Evolutionary conservation across 2,113 vertebrate species (phyloP), one percentile per base, ranked within the genome.

Genomic region (Rostratula benghalensis): DNA sequence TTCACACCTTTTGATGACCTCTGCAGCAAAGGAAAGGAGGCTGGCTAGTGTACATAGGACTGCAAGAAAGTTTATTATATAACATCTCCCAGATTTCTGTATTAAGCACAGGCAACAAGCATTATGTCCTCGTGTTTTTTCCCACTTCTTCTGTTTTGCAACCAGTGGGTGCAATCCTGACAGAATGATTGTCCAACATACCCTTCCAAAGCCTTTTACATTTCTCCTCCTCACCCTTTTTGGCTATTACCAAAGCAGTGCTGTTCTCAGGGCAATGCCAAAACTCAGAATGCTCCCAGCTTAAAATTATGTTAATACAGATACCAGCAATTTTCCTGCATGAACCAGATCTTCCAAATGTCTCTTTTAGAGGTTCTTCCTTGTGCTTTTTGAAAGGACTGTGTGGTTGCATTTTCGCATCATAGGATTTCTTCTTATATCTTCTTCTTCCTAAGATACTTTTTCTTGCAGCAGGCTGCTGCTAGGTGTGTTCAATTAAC

Each of bases 11-110:
- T 25, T 18, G 46, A 31, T 46, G 56, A 43, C 13, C 23, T 6
- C 54, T 39, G 27, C 27, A 45, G 48, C 48, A 73, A 53, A 53
- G 30, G 59, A 53, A 45, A 31, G 60, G 54, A 69, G 27, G 8
- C 21, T 74, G n/a, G 14, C 20, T 56, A 15, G 11, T 0, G 0
- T 9, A 13, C 3, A 2, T 24, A 19, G 11, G 17, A 20, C 20
- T 27, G 7, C 10, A 37, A 21, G 30, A n/a, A 73, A 43, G 11
- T 8, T 68, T 54, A 23, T 57, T 50, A 31, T 5, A 5, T 5
- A n/a, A 71, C 28, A 37, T 5, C 18, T 70, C 5, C 20, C 16
- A 51, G 7, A 67, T 46, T 73, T 59, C 30, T 57, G 13, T 9
- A 9, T 30, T 68, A 69, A 77, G 22, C 6, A 15, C 3, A 39